Evolutionary conservation across 2,113 vertebrate species (phyloP).

Genomic region (Telmatochromis bifrenatus): DNA sequence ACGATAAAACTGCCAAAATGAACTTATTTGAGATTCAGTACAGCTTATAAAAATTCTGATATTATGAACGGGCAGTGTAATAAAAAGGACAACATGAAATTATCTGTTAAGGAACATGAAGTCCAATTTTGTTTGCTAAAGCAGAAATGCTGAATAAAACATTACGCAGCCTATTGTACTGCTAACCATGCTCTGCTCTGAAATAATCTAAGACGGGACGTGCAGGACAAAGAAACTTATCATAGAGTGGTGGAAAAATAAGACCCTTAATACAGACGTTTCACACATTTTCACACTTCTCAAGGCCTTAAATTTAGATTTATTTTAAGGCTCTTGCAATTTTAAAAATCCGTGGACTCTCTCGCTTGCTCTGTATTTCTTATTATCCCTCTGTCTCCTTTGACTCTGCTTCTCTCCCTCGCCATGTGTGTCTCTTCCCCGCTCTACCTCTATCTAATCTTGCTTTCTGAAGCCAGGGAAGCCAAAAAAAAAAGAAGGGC

Average conservation of each 20-base stretch:
- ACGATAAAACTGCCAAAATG: slow-evolving; percentile 20
- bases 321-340: slow-evolving; percentile 28
- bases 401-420: neutral
- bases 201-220: slow-evolving; percentile 12
- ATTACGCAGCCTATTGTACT: slow-evolving; percentile 3
- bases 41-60: slow-evolving; percentile 8
- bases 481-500: neutral
- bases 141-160: slow-evolving; percentile 50
- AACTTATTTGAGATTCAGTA: slow-evolving; percentile 18
- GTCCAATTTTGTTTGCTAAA: slow-evolving; percentile 46
- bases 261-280: slow-evolving; percentile 7
- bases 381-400: slow-evolving; percentile 9
- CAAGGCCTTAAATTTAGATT: slow-evolving; percentile 21
- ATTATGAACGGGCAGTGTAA: slow-evolving; percentile 25
- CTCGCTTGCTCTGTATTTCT: neutral
- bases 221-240: slow-evolving; percentile 24
- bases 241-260: neutral
- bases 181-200: neutral
- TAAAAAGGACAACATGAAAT: slow-evolving; percentile 33
- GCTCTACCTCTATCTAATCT: slow-evolving; percentile 36
- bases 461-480: slow-evolving; percentile 25
- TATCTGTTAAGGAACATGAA: slow-evolving; percentile 40
- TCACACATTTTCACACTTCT: slow-evolving; percentile 5
- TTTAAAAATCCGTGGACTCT: neutral
- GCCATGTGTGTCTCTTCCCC: neutral